These are phyloP conservation scores for Girardia tigrina DNA, from an alignment of 2,888 invertebrate genomes.

Conservation along the genomic window DNA sequence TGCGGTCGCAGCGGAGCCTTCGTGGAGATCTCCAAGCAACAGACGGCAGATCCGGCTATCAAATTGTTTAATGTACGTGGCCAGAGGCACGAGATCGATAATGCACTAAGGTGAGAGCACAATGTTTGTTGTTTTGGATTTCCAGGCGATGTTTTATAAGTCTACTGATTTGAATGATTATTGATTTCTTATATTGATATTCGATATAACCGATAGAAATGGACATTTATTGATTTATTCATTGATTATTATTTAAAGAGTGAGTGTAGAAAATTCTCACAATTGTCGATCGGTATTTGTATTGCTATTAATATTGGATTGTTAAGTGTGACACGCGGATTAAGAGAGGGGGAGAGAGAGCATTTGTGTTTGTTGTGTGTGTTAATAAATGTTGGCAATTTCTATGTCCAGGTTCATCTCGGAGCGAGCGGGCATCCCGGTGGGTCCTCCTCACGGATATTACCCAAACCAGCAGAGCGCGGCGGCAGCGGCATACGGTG, in stretches of 20 bases:
- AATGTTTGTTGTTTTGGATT: too few species aligned
- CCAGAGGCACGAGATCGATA: slow-evolving; percentile 28
- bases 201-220: too few species aligned
- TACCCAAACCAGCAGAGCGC: background rate
- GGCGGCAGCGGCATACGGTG: background rate
- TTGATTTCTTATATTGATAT: too few species aligned
- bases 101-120: slow-evolving; percentile 35
- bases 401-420: background rate
- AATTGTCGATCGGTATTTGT: too few species aligned
- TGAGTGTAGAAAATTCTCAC: too few species aligned
- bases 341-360: background rate
- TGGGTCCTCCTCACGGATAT: slow-evolving; percentile 1
- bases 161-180: background rate
- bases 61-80: slow-evolving; percentile 37
- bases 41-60: slow-evolving; percentile 27
- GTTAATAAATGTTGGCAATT: slow-evolving; percentile 8
- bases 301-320: too few species aligned
- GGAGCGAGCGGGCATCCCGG: slow-evolving; percentile 26
- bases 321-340: too few species aligned
- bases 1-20: slow-evolving; percentile 36
- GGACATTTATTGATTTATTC: too few species aligned
- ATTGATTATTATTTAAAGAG: too few species aligned
- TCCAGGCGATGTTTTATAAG: too few species aligned
- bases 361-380: background rate
- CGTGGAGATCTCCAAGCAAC: slow-evolving; percentile 36